phyloP scores from a whole-genome alignment of 1,140 invertebrate species.

The Eueides isabella region DNA sequence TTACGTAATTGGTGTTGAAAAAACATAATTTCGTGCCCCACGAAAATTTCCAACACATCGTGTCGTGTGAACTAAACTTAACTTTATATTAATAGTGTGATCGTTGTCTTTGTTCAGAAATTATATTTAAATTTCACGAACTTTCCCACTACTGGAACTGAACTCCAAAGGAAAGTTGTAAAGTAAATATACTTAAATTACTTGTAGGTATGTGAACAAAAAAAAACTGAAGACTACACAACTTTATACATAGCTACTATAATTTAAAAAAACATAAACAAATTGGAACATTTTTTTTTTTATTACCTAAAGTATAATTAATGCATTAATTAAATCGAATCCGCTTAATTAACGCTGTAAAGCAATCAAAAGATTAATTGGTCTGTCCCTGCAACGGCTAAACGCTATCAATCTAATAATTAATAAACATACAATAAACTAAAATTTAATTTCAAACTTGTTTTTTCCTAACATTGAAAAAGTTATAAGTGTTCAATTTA shows the following conservation, averaged over 20 bases:
- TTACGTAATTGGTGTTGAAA: conserved; percentile 77
- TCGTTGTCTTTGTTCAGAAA: conserved; percentile 53
- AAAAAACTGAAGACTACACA: too few species aligned
- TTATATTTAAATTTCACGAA: conserved; percentile 69
- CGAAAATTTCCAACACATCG: conserved; percentile 59
- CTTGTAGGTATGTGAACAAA: too few species aligned
- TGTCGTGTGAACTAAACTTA: conserved; percentile 72
- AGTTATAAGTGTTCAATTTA: background rate
- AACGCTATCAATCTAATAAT: conserved; percentile 67
- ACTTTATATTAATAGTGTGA: conserved; percentile 63
- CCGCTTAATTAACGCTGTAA: conserved; percentile 58
- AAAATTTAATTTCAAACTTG: conserved; percentile 66
- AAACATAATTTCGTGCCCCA: conserved; percentile 71
- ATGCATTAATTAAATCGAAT: conserved; percentile 15
- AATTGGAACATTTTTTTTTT: too few species aligned
- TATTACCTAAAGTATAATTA: background rate
- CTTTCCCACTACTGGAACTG: conserved; percentile 33
- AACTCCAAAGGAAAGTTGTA: background rate
- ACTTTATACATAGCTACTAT: too few species aligned
- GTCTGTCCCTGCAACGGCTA: conserved; percentile 60
- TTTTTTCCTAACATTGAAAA: conserved; percentile 32
- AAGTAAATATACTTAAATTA: background rate
- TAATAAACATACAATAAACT: conserved; percentile 53
- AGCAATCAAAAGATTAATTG: conserved; percentile 72
- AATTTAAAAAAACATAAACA: too few species aligned